These are phyloP conservation scores for Caenorhabditis inopinata DNA, from an alignment of 1,140 invertebrate species.

Conservation along the genomic window DNA sequence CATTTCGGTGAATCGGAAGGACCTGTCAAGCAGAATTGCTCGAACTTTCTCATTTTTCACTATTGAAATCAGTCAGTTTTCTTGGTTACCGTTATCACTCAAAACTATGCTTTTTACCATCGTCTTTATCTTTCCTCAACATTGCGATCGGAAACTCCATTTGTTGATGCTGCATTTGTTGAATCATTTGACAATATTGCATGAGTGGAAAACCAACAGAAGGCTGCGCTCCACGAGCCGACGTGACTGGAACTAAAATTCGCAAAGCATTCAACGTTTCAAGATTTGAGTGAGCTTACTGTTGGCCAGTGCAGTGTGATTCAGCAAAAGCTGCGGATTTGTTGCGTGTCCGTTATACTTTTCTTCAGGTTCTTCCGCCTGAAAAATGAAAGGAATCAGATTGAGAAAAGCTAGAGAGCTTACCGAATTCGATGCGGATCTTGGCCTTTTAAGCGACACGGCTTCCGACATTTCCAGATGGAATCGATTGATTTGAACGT, in stretches of 20 bases:
- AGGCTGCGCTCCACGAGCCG: background rate
- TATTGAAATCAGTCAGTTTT: too few relatives aligned
- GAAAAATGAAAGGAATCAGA: background rate
- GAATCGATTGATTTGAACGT: background rate
- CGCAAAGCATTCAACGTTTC: too few relatives aligned
- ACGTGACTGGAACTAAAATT: background rate
- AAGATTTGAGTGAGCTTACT: background rate
- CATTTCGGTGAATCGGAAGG: too few relatives aligned
- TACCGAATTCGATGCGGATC: background rate
- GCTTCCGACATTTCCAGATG: background rate
- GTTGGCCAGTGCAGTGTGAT: background rate
- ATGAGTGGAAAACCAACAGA: background rate
- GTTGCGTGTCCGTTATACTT: background rate
- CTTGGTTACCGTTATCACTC: too few relatives aligned
- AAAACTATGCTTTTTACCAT: background rate
- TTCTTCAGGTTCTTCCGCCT: background rate
- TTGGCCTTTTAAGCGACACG: background rate
- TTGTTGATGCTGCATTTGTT: constrained; percentile 12
- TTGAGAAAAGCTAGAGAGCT: background rate
- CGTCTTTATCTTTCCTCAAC: constrained; percentile 13
- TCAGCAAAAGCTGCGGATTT: background rate
- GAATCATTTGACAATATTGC: constrained; percentile 20
- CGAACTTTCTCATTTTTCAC: background rate
- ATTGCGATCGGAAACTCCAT: background rate
- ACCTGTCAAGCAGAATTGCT: background rate